Evolutionary conservation across 2,797 vertebrate genomes (phyloP).

Genomic region (Pyrocephalus nanus): DNA sequence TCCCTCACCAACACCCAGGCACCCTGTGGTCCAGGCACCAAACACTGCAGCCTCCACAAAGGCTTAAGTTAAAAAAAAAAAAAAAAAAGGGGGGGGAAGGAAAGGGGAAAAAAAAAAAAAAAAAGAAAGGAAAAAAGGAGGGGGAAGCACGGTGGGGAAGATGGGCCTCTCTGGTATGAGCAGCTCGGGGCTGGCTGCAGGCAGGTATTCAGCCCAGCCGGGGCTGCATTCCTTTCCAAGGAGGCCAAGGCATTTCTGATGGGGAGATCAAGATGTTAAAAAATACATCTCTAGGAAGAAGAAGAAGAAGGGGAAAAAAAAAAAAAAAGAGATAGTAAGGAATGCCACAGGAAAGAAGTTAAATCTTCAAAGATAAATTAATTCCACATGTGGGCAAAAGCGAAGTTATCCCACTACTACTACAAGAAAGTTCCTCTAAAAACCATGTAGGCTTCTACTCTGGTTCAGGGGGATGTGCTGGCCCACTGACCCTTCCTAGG

Average conservation of each 20-base stretch:
- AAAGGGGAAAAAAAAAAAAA: not conserved
- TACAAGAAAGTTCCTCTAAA: conserved; percentile 38
- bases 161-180: conserved; percentile 86
- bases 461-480: not conserved
- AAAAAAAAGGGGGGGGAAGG: not conserved
- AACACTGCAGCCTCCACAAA: conserved; percentile 28
- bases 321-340: conserved; percentile 67
- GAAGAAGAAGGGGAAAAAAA: not conserved
- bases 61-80: not conserved
- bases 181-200: conserved; percentile 74
- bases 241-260: conserved; percentile 78
- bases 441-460: not conserved
- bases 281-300: not conserved
- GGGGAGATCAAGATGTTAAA: conserved; percentile 78
- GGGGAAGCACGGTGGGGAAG: conserved; percentile 31
- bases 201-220: conserved; percentile 85
- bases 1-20: conserved; percentile 53
- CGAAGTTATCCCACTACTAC: conserved; percentile 67
- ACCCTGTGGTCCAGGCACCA: conserved; percentile 73
- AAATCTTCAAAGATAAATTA: conserved; percentile 77
- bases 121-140: not conserved
- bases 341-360: conserved; percentile 64
- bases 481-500: not conserved
- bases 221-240: conserved; percentile 80
- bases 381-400: conserved; percentile 80